Evolutionary conservation across 2,113 vertebrate species (phyloP), one percentile per base, ranked within the genome.

Genomic region (Patagioenas fasciata): DNA sequence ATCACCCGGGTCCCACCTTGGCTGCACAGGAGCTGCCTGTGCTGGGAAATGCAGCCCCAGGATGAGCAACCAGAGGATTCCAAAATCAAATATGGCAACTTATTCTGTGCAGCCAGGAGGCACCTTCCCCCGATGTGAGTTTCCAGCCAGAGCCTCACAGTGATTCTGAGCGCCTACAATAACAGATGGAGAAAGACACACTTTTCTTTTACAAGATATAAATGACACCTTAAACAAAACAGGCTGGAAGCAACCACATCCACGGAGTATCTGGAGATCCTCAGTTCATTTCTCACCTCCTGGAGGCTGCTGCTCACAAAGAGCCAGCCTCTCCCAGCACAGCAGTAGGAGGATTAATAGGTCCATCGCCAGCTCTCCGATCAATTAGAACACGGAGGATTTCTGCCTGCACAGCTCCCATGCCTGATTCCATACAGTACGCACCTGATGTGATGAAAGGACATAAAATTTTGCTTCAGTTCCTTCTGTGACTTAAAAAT

Each of bases 111-210:
- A 74, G 34, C 25, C 29, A 60, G 50, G 40, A 73, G 34, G 25
- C 16, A 47, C 18, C 17, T 32, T 23, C 19, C 28, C 57, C 32
- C 20, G 0, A 0, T 3, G 20, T 31, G 13, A 15, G 5, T 40
- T 61, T 58, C 78, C 65, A 74, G 51, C 9, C 79, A 74, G 56
- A 79, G 36, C 34, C 20, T 15, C 66, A 6, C 40, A 34, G 26
- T 4, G 15, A 47, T 13, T 54, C 42, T 2, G 6, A 56, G 47
- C 25, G 50, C 51, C 36, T 11, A 6, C 31, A 67, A 28, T 23
- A 79, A 40, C 9, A 54, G 36, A 32, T 2, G 1, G 56, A 73
- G 17, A 84, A 51, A 65, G 48, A 58, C 18, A 50, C 2, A 7
- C 9, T 42, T 60, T 34, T 54, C 32, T 51, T 66, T 25, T 29